Evolutionary conservation across 2,888 invertebrate species (phyloP).

Genomic region (Xanthorhoe spadicearia): DNA sequence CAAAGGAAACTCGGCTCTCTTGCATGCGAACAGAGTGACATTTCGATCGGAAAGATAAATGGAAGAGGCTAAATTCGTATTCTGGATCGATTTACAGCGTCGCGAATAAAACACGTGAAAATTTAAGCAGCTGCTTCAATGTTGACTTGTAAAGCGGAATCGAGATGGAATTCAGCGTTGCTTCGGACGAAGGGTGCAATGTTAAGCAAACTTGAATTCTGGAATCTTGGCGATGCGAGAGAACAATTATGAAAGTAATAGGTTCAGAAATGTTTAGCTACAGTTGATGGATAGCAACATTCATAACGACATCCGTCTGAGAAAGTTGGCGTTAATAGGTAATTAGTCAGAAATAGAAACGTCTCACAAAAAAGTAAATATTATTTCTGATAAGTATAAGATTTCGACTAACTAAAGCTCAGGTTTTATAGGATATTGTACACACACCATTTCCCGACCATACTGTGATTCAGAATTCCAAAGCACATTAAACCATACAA

Average conservation of each 20-base stretch:
- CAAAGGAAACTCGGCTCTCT: constrained; percentile 43
- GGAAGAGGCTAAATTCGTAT: constrained; percentile 48
- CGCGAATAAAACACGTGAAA: constrained; percentile 57
- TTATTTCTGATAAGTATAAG: not conserved
- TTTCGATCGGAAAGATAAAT: constrained; percentile 40
- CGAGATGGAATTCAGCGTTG: constrained; percentile 21
- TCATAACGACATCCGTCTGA: constrained; percentile 16
- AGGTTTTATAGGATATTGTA: not conserved
- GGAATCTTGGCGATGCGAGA: constrained; percentile 6
- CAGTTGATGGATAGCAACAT: not conserved
- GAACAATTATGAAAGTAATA: constrained; percentile 1
- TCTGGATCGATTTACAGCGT: constrained; percentile 53
- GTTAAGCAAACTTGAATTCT: constrained; percentile 5
- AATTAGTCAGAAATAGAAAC: constrained; percentile 8
- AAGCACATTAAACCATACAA: constrained; percentile 23
- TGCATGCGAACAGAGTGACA: constrained; percentile 42
- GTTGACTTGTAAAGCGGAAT: constrained; percentile 27
- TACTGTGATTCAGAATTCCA: constrained; percentile 11
- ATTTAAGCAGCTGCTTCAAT: constrained; percentile 53
- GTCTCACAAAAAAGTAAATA: not conserved
- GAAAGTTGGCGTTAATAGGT: constrained; percentile 10
- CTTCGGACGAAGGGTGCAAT: not conserved
- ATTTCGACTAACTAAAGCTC: not conserved
- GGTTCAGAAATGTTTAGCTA: not conserved
- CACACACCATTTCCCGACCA: not conserved